phyloP scores from a whole-genome alignment of 2,888 invertebrate species.

The Phlogophora meticulosa region DNA sequence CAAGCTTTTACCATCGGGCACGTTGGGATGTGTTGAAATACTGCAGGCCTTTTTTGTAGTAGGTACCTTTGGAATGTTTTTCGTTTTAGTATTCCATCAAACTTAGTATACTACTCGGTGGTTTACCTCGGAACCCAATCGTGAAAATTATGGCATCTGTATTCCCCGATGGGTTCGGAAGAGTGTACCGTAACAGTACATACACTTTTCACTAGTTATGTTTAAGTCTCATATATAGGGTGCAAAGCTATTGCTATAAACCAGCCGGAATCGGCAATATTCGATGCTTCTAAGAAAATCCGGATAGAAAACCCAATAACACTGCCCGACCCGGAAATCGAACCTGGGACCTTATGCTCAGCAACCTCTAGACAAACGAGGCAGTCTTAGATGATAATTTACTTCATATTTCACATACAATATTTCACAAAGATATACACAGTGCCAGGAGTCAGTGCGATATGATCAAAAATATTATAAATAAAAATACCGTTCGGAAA shows the following conservation, averaged over 20 bases:
- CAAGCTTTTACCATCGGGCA: slow-evolving; percentile 11
- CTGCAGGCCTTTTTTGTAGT: background rate
- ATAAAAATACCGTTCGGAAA: background rate
- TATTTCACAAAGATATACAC: too few species aligned
- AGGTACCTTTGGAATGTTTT: background rate
- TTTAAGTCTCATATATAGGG: too few species aligned
- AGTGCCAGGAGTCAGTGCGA: background rate
- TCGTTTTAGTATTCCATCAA: background rate
- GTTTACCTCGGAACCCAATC: background rate
- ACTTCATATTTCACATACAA: too few species aligned
- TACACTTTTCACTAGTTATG: too few species aligned
- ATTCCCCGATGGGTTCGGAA: background rate
- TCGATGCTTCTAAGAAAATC: too few species aligned
- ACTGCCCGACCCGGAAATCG: too few species aligned
- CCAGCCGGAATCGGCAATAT: too few species aligned
- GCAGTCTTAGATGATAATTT: too few species aligned
- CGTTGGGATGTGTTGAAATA: slow-evolving; percentile 16
- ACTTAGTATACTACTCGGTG: background rate
- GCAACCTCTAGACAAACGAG: background rate
- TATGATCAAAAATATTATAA: background rate
- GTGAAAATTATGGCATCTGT: background rate
- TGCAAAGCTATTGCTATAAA: too few species aligned
- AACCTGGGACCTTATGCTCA: too few species aligned
- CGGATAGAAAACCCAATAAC: too few species aligned
- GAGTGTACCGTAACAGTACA: too few species aligned